Evolutionary conservation across 2,888 invertebrate species (phyloP).

Genomic region (Pseudanteris insignis): DNA sequence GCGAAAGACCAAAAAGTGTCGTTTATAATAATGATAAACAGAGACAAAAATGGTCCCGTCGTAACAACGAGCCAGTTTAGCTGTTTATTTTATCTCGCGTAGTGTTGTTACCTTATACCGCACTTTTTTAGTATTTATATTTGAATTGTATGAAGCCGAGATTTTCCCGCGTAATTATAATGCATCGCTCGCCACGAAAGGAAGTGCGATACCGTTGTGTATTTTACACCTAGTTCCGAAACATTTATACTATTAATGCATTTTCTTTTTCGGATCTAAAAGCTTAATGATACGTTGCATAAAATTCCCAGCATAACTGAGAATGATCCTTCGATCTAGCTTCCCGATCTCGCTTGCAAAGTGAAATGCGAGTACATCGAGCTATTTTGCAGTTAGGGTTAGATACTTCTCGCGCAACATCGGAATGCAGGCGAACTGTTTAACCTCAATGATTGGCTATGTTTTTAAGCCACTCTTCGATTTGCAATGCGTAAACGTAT

Average conservation of each 20-base stretch:
- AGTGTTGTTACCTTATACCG: no score
- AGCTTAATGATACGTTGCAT: constrained; percentile 16
- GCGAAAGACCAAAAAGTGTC: no score
- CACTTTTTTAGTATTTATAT: constrained; percentile 1
- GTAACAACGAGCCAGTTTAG: no score
- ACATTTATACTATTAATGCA: constrained; percentile 4
- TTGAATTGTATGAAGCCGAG: neutral
- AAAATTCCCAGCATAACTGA: constrained; percentile 6
- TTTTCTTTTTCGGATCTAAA: constrained; percentile 3
- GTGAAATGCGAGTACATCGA: constrained; percentile 4
- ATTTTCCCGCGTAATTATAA: constrained; percentile 3
- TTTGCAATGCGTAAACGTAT: constrained; percentile 3
- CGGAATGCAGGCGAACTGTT: constrained; percentile 13
- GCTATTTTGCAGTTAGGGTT: constrained; percentile 2
- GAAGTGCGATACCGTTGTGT: neutral
- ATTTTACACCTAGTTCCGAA: constrained; percentile 10
- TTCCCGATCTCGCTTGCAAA: constrained; percentile 4
- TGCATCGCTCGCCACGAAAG: neutral
- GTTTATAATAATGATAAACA: neutral
- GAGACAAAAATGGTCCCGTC: neutral
- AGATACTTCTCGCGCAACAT: constrained; percentile 6
- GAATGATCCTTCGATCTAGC: constrained; percentile 8
- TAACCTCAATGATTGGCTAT: constrained; percentile 8
- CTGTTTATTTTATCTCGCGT: no score
- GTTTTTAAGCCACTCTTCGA: neutral